Percentiles rank a stretch among this genome's conserved stretches.
These are phyloP conservation scores for Ariolimax columbianus DNA, from an alignment of 2,888 invertebrate species.

Conservation along the genomic window DNA sequence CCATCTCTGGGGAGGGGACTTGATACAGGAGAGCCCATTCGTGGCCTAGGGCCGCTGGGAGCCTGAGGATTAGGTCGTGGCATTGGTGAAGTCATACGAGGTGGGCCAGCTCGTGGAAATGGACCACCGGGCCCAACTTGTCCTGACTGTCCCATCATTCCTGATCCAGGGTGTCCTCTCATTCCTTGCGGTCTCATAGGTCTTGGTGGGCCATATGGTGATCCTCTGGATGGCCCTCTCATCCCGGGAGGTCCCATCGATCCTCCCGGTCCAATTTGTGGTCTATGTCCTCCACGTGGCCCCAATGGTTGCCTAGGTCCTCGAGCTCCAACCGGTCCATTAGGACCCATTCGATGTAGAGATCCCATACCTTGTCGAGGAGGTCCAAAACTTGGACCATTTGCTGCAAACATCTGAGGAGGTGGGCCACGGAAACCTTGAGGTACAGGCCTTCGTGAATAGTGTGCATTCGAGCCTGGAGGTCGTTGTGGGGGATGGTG, in stretches of 20 bases:
- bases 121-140: constrained; percentile 57
- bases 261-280: constrained; percentile 60
- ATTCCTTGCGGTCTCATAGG: constrained; percentile 55
- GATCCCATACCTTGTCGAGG: constrained; percentile 49
- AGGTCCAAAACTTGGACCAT: constrained; percentile 52
- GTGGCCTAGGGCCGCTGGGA: constrained; percentile 27
- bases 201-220: constrained; percentile 57
- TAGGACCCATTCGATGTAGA: constrained; percentile 44
- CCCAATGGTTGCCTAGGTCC: constrained; percentile 59
- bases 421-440: constrained; percentile 53
- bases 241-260: constrained; percentile 61
- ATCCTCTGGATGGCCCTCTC: constrained; percentile 59
- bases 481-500: constrained; percentile 34
- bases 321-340: constrained; percentile 51
- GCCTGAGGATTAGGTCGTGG: constrained; percentile 49
- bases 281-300: constrained; percentile 57
- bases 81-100: constrained; percentile 55
- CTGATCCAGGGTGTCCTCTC: constrained; percentile 59
- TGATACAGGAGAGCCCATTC: constrained; percentile 35
- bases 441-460: constrained; percentile 51
- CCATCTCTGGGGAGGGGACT: constrained; percentile 45
- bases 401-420: constrained; percentile 54
- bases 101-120: constrained; percentile 49
- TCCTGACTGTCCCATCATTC: constrained; percentile 49
- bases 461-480: constrained; percentile 47